Conservation (phyloP, 1,140 invertebrate species). For the Heliconius himera region DNA sequence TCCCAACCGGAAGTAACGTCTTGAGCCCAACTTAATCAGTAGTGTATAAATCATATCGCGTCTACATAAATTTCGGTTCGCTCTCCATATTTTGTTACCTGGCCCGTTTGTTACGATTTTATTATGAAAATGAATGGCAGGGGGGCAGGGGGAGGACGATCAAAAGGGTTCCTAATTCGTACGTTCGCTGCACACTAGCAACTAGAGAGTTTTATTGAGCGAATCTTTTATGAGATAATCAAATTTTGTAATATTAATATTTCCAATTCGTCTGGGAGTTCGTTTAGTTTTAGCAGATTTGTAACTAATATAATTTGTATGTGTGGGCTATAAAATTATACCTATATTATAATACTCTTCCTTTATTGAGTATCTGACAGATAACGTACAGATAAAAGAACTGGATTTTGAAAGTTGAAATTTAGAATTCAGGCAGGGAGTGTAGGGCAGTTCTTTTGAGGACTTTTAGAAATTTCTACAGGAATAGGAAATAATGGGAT, state of each 20-base stretch:
- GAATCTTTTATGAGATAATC: slow-evolving; percentile 80
- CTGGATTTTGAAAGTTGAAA: too few relatives aligned
- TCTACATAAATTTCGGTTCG: slow-evolving; percentile 70
- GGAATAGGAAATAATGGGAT: too few relatives aligned
- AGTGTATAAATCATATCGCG: slow-evolving; percentile 68
- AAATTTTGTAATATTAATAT: slow-evolving; percentile 81
- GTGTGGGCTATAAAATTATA: background rate
- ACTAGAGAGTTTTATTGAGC: slow-evolving; percentile 78
- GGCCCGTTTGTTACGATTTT: slow-evolving; percentile 79
- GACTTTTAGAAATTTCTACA: too few relatives aligned
- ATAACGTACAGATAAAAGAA: too few relatives aligned
- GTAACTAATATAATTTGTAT: slow-evolving; percentile 23
- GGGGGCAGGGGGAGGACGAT: slow-evolving; percentile 53
- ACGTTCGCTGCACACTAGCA: slow-evolving; percentile 74
- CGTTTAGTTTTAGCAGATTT: slow-evolving; percentile 52
- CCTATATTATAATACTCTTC: too few relatives aligned
- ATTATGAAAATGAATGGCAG: slow-evolving; percentile 80
- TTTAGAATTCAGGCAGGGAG: too few relatives aligned
- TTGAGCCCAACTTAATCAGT: slow-evolving; percentile 47
- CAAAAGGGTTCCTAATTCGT: slow-evolving; percentile 80
- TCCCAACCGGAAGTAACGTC: slow-evolving; percentile 3
- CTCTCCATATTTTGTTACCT: slow-evolving; percentile 79
- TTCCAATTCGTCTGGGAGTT: slow-evolving; percentile 66
- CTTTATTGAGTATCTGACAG: too few relatives aligned
- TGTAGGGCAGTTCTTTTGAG: too few relatives aligned